Conservation (phyloP, 2,113 vertebrate species). For the Argyrosomus japonicus region DNA sequence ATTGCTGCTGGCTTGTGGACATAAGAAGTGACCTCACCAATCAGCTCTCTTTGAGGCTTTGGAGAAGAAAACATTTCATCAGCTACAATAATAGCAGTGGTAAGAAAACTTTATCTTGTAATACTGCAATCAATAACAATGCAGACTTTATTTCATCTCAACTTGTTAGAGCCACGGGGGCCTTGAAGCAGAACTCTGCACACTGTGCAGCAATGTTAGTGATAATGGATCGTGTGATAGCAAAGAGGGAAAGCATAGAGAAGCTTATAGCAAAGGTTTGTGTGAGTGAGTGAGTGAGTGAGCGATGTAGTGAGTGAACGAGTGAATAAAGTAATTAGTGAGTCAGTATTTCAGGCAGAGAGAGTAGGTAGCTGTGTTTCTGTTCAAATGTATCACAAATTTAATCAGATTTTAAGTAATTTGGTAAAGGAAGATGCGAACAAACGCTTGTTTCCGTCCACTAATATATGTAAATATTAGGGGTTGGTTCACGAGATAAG, state of each 20-base stretch:
- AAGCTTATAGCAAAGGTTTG: background rate
- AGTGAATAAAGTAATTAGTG: no score
- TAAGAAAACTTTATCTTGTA: slow-evolving; percentile 3
- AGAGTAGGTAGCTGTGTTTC: no score
- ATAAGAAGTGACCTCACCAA: slow-evolving; percentile 4
- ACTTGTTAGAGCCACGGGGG: slow-evolving; percentile 3
- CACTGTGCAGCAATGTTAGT: background rate
- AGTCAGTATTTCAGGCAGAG: no score
- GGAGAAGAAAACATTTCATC: slow-evolving; percentile 6
- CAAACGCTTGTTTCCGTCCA: no score
- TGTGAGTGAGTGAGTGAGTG: background rate
- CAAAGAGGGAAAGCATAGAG: background rate
- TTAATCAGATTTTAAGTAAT: no score
- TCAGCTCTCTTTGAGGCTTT: slow-evolving; percentile 18
- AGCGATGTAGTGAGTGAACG: no score
- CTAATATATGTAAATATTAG: no score
- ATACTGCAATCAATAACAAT: slow-evolving; percentile 23
- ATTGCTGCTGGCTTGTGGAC: background rate
- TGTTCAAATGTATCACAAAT: no score
- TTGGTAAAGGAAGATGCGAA: no score
- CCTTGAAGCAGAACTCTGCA: slow-evolving; percentile 22
- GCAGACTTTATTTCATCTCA: slow-evolving; percentile 37
- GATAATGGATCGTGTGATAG: background rate
- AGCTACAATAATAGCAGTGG: background rate
- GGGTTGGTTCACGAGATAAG: no score